phyloP scores from a whole-genome alignment of 2,888 invertebrate genomes.

The Amorpha juglandis region DNA sequence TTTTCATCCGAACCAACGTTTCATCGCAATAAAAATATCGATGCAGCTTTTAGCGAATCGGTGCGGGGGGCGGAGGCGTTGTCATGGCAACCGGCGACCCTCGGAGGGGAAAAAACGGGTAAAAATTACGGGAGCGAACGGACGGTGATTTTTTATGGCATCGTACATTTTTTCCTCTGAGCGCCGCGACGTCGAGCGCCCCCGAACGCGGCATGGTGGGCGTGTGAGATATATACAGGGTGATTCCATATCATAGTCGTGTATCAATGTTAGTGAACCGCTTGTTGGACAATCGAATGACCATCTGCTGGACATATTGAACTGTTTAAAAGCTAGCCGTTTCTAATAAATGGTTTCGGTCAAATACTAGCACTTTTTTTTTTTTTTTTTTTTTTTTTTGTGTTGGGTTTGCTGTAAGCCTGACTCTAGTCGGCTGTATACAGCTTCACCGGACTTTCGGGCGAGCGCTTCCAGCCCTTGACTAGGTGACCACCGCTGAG shows the following conservation, averaged over 20 bases:
- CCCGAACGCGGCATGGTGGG: constrained; percentile 52
- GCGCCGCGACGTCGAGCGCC: constrained; percentile 65
- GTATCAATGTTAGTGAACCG: no score
- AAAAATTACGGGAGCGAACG: constrained; percentile 81
- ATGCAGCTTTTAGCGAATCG: constrained; percentile 67
- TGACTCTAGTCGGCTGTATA: no score
- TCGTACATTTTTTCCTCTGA: constrained; percentile 80
- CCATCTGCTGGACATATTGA: no score
- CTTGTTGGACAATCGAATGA: no score
- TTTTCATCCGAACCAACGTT: constrained; percentile 33
- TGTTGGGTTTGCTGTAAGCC: no score
- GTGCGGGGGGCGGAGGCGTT: constrained; percentile 61
- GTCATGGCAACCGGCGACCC: constrained; percentile 77
- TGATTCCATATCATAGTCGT: constrained; percentile 37
- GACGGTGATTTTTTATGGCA: constrained; percentile 84
- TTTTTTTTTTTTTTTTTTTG: no score
- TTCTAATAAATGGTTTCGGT: no score
- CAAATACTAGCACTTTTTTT: no score
- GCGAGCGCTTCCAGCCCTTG: no score
- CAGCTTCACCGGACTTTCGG: no score
- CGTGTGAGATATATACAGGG: constrained; percentile 51
- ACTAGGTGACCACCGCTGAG: no score
- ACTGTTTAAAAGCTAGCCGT: no score
- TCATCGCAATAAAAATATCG: constrained; percentile 76
- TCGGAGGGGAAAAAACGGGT: constrained; percentile 83